Evolutionary conservation across 2,113 vertebrate species (phyloP).

Genomic region (Paradisaea rubra): DNA sequence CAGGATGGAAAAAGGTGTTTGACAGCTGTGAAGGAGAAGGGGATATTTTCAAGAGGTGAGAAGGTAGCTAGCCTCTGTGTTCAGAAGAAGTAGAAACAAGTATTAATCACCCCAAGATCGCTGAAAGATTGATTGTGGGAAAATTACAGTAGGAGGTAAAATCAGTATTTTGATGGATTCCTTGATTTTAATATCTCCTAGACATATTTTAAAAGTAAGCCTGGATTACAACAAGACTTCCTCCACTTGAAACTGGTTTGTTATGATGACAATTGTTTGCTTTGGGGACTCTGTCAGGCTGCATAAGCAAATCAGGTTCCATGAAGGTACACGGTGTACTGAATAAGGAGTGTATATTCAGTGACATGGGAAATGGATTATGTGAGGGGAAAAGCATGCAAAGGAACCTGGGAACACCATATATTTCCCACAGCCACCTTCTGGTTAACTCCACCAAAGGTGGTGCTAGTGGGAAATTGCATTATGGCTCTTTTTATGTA

Average conservation of each 20-base stretch:
- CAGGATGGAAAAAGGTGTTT: neutral
- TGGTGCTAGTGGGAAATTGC: neutral
- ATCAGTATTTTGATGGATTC: neutral
- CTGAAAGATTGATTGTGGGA: neutral
- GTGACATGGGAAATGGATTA: neutral
- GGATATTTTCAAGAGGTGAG: neutral
- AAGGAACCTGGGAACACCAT: neutral
- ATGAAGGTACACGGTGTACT: rapidly evolving
- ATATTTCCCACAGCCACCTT: neutral
- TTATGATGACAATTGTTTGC: neutral
- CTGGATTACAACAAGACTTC: neutral
- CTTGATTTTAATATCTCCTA: neutral
- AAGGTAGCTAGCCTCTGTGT: neutral
- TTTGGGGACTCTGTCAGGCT: neutral
- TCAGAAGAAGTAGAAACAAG: neutral
- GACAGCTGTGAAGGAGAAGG: neutral
- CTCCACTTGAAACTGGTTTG: neutral
- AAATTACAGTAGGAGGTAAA: neutral
- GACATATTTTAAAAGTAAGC: neutral
- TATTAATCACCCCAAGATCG: neutral
- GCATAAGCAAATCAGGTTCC: neutral
- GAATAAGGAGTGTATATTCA: neutral
- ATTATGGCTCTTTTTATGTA: neutral
- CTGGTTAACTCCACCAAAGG: neutral
- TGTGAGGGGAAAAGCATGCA: neutral